Evolutionary conservation across 2,797 vertebrate genomes (phyloP).

Genomic region (Atherinosoma microstoma): DNA sequence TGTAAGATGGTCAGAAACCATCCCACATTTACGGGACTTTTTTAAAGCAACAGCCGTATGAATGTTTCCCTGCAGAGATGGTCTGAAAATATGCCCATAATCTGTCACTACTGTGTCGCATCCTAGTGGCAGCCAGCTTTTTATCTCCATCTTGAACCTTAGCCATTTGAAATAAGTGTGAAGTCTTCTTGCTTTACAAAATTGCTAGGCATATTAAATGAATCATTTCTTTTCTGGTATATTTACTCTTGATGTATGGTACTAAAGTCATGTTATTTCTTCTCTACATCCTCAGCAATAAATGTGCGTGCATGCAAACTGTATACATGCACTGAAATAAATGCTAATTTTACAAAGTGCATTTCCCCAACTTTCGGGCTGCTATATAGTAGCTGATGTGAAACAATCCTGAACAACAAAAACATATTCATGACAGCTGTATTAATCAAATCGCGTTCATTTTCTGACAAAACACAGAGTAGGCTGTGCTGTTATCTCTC

Average conservation of each 20-base stretch:
- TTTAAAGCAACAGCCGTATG: not conserved
- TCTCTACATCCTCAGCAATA: not conserved
- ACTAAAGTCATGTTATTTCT: conserved; percentile 12
- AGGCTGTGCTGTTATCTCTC: conserved; percentile 37
- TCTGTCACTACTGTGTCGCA: not conserved
- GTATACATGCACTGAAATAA: conserved; percentile 7
- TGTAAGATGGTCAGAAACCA: conserved; percentile 11
- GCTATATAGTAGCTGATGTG: not conserved
- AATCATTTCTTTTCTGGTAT: conserved; percentile 1
- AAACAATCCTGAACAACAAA: conserved; percentile 21
- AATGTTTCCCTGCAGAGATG: conserved; percentile 1
- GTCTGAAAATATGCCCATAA: not conserved
- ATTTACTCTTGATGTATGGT: not conserved
- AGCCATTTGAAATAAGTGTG: not conserved
- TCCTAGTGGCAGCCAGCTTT: not conserved
- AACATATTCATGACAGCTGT: conserved; percentile 26
- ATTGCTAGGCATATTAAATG: not conserved
- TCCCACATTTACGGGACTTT: conserved; percentile 6
- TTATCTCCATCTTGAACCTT: not conserved
- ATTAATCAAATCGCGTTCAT: conserved; percentile 36
- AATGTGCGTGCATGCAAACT: not conserved
- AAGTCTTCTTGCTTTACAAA: not conserved
- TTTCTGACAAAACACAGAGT: conserved; percentile 45
- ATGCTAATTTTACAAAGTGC: conserved; percentile 4
- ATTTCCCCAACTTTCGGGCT: not conserved